A percentile compares a stretch with the other conserved stretches of the same genome.
These are phyloP conservation scores for Cryptus viduatorius DNA, from an alignment of 2,888 invertebrate genomes.

Conservation along the genomic window DNA sequence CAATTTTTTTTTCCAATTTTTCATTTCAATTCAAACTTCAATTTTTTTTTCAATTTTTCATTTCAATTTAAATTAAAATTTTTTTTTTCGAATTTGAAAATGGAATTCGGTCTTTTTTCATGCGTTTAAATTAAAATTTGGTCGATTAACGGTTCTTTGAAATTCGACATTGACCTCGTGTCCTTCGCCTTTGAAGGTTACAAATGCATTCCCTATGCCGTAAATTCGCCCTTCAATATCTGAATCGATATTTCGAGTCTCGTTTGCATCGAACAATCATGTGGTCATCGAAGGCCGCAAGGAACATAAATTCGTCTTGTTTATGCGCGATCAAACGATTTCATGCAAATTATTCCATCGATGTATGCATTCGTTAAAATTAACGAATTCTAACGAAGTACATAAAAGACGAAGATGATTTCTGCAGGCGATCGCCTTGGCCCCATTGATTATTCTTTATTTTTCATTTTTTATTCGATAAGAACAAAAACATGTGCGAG, in stretches of 20 bases:
- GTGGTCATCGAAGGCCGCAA: not conserved
- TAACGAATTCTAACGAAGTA: slow-evolving; percentile 48
- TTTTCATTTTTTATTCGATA: not conserved
- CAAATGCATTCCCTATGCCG: slow-evolving; percentile 40
- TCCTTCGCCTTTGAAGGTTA: slow-evolving; percentile 16
- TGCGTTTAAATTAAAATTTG: not conserved
- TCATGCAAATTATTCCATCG: slow-evolving; percentile 59
- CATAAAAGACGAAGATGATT: slow-evolving; percentile 28
- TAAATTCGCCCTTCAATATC: slow-evolving; percentile 16
- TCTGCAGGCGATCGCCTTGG: slow-evolving; percentile 24
- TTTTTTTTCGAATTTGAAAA: not conserved
- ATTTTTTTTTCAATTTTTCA: not conserved
- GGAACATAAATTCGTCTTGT: slow-evolving; percentile 12
- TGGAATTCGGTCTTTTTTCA: not conserved
- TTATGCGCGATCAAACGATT: slow-evolving; percentile 42
- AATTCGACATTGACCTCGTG: slow-evolving; percentile 19
- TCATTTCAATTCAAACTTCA: too few relatives aligned
- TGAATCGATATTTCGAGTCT: slow-evolving; percentile 9
- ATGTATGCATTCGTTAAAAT: slow-evolving; percentile 28
- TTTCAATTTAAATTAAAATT: too few relatives aligned
- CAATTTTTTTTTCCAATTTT: not conserved
- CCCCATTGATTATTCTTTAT: slow-evolving; percentile 13
- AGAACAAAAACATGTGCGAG: not conserved
- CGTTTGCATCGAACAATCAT: slow-evolving; percentile 9
- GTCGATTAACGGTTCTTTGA: not conserved